A percentile compares a stretch with the other conserved stretches of the same genome.
phyloP scores from a whole-genome alignment of 2,797 vertebrate genomes.

The Molossus alvarezi region DNA sequence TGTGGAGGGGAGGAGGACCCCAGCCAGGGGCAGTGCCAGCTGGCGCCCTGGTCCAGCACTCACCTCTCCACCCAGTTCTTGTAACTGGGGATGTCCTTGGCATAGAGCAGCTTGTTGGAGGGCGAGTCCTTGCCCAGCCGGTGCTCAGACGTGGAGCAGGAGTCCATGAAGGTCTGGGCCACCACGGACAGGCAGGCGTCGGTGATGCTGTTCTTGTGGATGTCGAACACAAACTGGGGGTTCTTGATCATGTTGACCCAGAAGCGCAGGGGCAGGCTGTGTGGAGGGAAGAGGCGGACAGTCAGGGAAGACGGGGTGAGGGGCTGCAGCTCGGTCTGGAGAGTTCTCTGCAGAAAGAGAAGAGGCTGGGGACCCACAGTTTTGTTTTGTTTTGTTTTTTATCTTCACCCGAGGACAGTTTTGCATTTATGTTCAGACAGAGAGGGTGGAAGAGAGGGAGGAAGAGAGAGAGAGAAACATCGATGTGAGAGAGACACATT shows the following conservation, averaged over 20 bases:
- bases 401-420: too few relatives aligned
- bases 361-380: neutral
- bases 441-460: too few relatives aligned
- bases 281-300: neutral
- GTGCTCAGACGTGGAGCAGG: slow-evolving; percentile 98
- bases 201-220: slow-evolving; percentile 99
- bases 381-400: too few relatives aligned
- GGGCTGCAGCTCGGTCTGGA: fast-evolving
- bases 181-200: slow-evolving; percentile 98
- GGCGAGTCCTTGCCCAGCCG: slow-evolving; percentile 99
- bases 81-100: slow-evolving; percentile 99
- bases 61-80: slow-evolving; percentile 99
- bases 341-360: neutral
- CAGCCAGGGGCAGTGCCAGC: fast-evolving
- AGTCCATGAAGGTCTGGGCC: slow-evolving; percentile 99
- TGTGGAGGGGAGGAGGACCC: fast-evolving
- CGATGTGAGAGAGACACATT: too few relatives aligned
- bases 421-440: too few relatives aligned
- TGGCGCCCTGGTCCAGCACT: slow-evolving; percentile 48
- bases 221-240: slow-evolving; percentile 94
- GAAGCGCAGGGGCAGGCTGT: slow-evolving; percentile 91
- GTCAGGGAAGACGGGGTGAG: neutral
- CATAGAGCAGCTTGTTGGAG: slow-evolving; percentile 98
- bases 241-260: slow-evolving; percentile 95
- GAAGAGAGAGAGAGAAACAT: too few relatives aligned